Evolutionary conservation across 1,140 invertebrate species (phyloP).

Genomic region (Lysiphlebus fabarum): DNA sequence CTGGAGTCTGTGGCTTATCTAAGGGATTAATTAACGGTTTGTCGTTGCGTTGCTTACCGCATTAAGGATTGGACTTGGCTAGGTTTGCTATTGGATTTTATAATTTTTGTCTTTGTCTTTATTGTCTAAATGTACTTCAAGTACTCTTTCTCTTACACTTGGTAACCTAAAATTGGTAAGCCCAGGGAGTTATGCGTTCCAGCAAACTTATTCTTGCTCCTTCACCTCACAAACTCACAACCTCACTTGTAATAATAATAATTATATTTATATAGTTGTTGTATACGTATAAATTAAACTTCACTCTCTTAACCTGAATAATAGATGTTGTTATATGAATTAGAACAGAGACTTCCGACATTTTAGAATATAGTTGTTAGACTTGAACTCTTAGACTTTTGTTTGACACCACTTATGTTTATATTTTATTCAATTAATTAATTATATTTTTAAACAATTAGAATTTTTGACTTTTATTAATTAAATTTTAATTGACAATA

Average conservation of each 20-base stretch:
- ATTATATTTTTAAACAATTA: too few species aligned
- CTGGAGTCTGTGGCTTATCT: slow-evolving; percentile 26
- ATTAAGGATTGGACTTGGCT: slow-evolving; percentile 23
- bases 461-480: too few species aligned
- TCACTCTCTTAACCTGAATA: slow-evolving; percentile 35
- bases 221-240: neutral
- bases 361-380: too few species aligned
- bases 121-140: neutral
- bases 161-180: slow-evolving; percentile 30
- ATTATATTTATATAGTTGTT: neutral
- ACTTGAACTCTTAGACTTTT: too few species aligned
- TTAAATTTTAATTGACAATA: too few species aligned
- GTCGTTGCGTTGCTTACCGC: slow-evolving; percentile 23
- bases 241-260: neutral
- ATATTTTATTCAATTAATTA: too few species aligned
- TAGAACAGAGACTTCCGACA: slow-evolving; percentile 25
- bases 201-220: slow-evolving; percentile 28
- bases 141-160: neutral
- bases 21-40: slow-evolving; percentile 30
- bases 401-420: too few species aligned
- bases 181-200: slow-evolving; percentile 35
- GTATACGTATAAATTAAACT: neutral
- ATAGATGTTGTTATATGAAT: slow-evolving; percentile 43
- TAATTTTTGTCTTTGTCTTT: neutral
- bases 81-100: slow-evolving; percentile 11